These are phyloP conservation scores for Sesia apiformis DNA, from an alignment of 2,888 invertebrate species.

Conservation along the genomic window DNA sequence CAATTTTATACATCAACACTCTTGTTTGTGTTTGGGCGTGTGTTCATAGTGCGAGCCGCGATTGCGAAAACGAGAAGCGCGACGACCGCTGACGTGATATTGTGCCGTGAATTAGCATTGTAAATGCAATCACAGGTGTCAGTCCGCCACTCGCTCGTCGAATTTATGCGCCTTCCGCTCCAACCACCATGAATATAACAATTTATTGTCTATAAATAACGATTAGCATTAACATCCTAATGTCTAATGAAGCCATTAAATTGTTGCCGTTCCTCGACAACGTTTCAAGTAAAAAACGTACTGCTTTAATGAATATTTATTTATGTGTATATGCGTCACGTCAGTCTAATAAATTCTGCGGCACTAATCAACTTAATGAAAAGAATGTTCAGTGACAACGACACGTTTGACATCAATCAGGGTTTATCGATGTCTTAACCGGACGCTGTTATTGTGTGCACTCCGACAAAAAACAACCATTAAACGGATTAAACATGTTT, in stretches of 20 bases:
- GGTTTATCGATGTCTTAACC: conserved; percentile 37
- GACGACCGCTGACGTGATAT: conserved; percentile 34
- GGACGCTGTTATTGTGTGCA: conserved; percentile 40
- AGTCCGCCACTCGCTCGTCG: conserved; percentile 58
- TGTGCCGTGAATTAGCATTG: conserved; percentile 69
- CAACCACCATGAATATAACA: conserved; percentile 57
- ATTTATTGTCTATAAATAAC: conserved; percentile 64
- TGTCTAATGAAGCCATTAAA: conserved; percentile 47
- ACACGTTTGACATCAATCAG: conserved; percentile 34
- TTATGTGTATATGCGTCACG: too few species aligned
- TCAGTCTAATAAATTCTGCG: neutral
- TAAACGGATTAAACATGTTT: conserved; percentile 58
- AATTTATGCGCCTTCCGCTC: conserved; percentile 68
- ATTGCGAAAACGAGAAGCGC: conserved; percentile 14
- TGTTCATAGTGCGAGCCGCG: conserved; percentile 6
- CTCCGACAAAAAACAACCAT: conserved; percentile 44
- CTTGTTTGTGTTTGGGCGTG: conserved; percentile 7
- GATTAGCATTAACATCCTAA: conserved; percentile 29
- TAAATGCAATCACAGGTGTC: conserved; percentile 75
- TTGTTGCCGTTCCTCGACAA: conserved; percentile 16
- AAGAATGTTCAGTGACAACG: conserved; percentile 23
- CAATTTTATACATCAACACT: neutral
- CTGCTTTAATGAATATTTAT: too few species aligned
- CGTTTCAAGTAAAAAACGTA: neutral
- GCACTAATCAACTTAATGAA: conserved; percentile 26